Evolutionary conservation across 2,888 invertebrate species (phyloP), one percentile per base, ranked within the genome.

Genomic region (Tethea ocularis): DNA sequence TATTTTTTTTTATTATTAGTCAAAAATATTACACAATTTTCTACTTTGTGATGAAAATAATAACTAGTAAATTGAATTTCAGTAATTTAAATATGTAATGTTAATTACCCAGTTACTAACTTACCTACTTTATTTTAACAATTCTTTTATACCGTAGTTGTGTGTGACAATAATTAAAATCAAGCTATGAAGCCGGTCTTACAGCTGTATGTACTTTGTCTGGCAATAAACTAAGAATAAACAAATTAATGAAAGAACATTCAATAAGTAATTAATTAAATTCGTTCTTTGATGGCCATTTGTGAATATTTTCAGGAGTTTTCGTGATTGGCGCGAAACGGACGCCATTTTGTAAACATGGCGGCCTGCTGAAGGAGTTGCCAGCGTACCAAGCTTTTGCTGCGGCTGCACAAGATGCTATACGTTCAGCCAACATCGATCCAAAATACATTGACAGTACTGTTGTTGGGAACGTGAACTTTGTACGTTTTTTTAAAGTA

Each of bases 251-350:
- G n/a, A n/a, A n/a, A 26, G 26, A 6, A 26, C 5, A 26, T 26
- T 26, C 26, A 26, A 7, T 29, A 6, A 26, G 29, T 8, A 8
- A 29, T 2, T 1, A n/a, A n/a, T n/a, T 6, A n/a, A 38, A n/a
- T 38, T n/a, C 7, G 7, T 6, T n/a, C 7, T 38, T 15, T 29
- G 29, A 29, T 10, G 7, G 29, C n/a, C 6, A 38, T 38, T 38
- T 38, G n/a, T 4, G n/a, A 6, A n/a, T n/a, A 38, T 38, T 67
- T 74, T 26, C 72, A 92, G 92, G 85, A n/a, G 74, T 91, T 60
- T 91, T 86, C 61, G 78, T 92, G 64, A 69, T 91, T 68, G 88
- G 88, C 68, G 91, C 91, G 58, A 91, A 91, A 79, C 76, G 91
- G 59, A 90, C 91, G 63, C 89, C 91, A 77, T 90, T 92, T 80